Percentiles rank a stretch among this genome's conserved stretches.
Conservation (phyloP, 2,797 vertebrate genomes). For the Argyrosomus regius region DNA sequence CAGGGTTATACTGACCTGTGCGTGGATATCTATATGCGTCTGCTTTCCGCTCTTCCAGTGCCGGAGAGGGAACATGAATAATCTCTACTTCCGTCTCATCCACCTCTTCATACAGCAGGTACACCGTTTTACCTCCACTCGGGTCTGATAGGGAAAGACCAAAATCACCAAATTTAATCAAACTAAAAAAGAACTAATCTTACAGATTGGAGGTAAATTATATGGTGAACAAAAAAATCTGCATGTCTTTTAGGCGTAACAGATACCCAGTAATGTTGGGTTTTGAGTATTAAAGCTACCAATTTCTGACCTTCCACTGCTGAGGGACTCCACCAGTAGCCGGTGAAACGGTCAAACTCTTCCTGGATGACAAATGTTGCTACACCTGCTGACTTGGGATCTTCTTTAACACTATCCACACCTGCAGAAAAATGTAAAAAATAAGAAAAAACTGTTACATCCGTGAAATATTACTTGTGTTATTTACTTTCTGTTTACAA, state of each 20-base stretch:
- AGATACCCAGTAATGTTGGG: too few relatives aligned
- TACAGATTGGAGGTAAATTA: background rate
- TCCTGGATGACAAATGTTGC: conserved; percentile 99
- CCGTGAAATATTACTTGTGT: background rate
- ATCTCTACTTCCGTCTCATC: conserved; percentile 98
- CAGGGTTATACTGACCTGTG: conserved; percentile 86
- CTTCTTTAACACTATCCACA: conserved; percentile 93
- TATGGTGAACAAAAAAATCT: too few relatives aligned
- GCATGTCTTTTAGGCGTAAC: too few relatives aligned
- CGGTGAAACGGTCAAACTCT: conserved; percentile 98
- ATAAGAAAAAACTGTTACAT: background rate
- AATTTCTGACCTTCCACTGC: conserved; percentile 88
- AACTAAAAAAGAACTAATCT: background rate
- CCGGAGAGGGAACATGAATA: conserved; percentile 96
- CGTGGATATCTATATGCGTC: conserved; percentile 97
- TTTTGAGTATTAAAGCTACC: background rate
- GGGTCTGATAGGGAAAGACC: conserved; percentile 79
- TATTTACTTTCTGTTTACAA: background rate
- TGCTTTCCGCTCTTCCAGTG: conserved; percentile 95
- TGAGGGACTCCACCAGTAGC: conserved; percentile 97
- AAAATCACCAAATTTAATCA: background rate
- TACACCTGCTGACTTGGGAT: conserved; percentile 95
- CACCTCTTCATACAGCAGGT: conserved; percentile 96
- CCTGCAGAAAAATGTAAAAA: conserved; percentile 77
- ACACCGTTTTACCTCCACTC: conserved; percentile 89